Evolutionary conservation across 2,888 invertebrate species (phyloP).

Genomic region (Xanthorhoe spadicearia): DNA sequence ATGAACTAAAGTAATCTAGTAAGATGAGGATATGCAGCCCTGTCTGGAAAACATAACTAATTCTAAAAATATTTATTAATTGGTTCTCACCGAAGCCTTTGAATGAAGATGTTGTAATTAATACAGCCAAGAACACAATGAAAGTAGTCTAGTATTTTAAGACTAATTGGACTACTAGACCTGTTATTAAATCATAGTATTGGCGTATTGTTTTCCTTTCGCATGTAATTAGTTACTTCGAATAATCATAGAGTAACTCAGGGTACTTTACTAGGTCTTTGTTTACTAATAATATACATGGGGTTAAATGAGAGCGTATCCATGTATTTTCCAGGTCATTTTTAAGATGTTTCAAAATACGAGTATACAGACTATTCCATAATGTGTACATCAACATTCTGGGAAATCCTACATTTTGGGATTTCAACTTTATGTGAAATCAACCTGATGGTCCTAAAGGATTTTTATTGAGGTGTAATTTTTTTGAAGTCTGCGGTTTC

Average conservation of each 20-base stretch:
- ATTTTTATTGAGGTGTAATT: too few relatives aligned
- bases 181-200: background rate
- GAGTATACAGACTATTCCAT: too few relatives aligned
- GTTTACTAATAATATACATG: background rate
- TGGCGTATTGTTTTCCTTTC: background rate
- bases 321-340: too few relatives aligned
- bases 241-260: slow-evolving; percentile 1
- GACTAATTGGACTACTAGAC: background rate
- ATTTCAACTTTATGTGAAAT: too few relatives aligned
- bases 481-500: too few relatives aligned
- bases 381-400: too few relatives aligned
- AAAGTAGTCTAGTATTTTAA: too few relatives aligned
- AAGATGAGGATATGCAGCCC: background rate
- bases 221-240: background rate
- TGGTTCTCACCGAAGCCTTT: slow-evolving; percentile 10
- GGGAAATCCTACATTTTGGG: too few relatives aligned
- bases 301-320: too few relatives aligned
- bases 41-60: background rate
- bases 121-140: too few relatives aligned
- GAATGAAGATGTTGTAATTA: background rate
- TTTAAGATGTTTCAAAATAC: too few relatives aligned
- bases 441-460: too few relatives aligned
- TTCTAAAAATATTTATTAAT: background rate
- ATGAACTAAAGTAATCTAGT: background rate
- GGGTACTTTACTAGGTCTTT: slow-evolving; percentile 3